phyloP scores from a whole-genome alignment of 2,797 vertebrate species.

The Mormyrops boulengeri region DNA sequence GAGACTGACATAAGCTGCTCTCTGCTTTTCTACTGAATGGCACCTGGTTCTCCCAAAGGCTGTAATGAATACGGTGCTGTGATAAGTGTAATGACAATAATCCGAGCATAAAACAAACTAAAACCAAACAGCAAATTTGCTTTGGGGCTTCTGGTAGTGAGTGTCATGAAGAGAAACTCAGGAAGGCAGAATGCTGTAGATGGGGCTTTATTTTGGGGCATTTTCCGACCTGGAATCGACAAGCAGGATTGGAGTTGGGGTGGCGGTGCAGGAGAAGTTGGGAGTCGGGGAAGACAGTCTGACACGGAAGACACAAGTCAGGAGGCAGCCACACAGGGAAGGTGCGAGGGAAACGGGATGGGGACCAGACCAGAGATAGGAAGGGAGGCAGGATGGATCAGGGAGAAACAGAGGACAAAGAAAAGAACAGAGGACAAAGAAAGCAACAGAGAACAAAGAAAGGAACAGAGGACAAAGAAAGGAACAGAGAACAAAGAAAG shows the following conservation, averaged over 20 bases:
- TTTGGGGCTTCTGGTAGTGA: not conserved
- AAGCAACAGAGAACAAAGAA: too few species aligned
- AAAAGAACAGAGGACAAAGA: not conserved
- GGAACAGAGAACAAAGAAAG: too few species aligned
- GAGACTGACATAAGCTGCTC: not conserved
- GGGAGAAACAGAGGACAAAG: not conserved
- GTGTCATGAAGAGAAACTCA: not conserved
- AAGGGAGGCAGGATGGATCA: not conserved
- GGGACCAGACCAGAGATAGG: not conserved
- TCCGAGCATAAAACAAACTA: not conserved
- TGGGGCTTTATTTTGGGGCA: not conserved
- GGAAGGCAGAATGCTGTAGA: not conserved
- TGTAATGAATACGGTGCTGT: not conserved
- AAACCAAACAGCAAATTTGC: not conserved
- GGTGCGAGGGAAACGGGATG: not conserved
- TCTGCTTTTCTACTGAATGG: not conserved
- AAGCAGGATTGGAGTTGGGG: not conserved
- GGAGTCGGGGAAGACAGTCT: not conserved
- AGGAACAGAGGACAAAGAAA: too few species aligned
- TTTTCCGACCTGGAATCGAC: not conserved
- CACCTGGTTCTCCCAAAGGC: not conserved
- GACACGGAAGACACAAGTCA: not conserved
- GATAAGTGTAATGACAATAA: not conserved
- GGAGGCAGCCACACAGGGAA: not conserved
- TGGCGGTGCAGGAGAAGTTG: not conserved